A percentile compares a stretch with the other conserved stretches of the same genome.
Evolutionary conservation across 1,140 invertebrate genomes (phyloP).

Genomic region (Paralvinella palmiformis): DNA sequence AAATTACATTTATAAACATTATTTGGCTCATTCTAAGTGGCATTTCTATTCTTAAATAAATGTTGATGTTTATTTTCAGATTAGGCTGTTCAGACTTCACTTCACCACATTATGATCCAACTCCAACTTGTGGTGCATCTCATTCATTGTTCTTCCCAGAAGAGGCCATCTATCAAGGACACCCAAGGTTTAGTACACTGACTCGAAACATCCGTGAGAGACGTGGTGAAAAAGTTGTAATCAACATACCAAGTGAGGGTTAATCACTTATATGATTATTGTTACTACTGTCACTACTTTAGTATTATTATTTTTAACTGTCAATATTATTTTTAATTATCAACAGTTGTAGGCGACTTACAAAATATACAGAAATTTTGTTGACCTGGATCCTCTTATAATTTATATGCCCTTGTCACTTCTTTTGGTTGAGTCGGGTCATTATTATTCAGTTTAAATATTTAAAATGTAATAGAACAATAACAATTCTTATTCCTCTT

Average conservation of each 20-base stretch:
- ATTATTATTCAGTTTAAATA: too few species aligned
- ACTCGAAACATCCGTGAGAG: conserved; percentile 87
- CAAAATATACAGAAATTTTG: too few species aligned
- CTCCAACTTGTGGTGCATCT: conserved; percentile 64
- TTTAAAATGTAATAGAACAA: too few species aligned
- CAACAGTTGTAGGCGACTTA: too few species aligned
- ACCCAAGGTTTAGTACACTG: conserved; percentile 92
- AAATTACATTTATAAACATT: too few species aligned
- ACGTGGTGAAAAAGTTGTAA: conserved; percentile 88
- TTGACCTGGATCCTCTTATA: too few species aligned
- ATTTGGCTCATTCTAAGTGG: too few species aligned
- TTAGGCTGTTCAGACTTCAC: conserved; percentile 85
- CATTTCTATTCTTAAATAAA: not conserved
- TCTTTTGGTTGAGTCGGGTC: too few species aligned
- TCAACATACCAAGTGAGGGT: conserved; percentile 82
- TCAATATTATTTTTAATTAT: too few species aligned
- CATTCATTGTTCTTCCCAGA: conserved; percentile 92
- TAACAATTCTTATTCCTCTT: too few species aligned
- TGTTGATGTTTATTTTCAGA: conserved; percentile 50
- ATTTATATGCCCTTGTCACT: too few species aligned
- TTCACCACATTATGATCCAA: conserved; percentile 62
- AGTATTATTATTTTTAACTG: too few species aligned
- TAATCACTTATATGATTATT: not conserved
- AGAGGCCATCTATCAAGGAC: conserved; percentile 84
- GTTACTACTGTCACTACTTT: not conserved